Evolutionary conservation across 2,888 invertebrate genomes (phyloP), one percentile per base, ranked within the genome.

Genomic region (Clunio marinus): DNA sequence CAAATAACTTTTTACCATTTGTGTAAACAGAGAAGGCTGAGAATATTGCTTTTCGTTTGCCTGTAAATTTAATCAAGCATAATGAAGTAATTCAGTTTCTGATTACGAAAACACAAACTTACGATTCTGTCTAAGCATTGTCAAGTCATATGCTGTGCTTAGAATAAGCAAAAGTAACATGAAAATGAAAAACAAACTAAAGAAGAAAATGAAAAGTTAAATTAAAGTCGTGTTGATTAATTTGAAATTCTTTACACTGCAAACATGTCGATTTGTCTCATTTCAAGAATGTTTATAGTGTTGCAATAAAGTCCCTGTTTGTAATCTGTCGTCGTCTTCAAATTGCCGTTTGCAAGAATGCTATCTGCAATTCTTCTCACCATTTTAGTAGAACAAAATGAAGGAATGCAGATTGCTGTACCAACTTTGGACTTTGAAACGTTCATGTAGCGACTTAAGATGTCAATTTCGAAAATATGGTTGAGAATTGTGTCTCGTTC

Each of bases 81-180:
- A 51, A 17, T 17, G 20, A 51, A 51, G 20, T 17, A 51, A 41
- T 32, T n/a, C 10, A 41, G 2, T 41, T 41, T 15, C 10, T n/a
- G 15, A 41, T 2, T 41, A n/a, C 10, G 32, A 10, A 45, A 13
- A 7, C 7, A 45, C 7, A 45, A 57, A 4, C 57, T 57, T 15
- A 57, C 57, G 25, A 27, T 57, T 57, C 3, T 57, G 5, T 3
- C 5, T 27, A 25, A 24, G 57, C 57, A 57, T 27, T 8, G 4
- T 27, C 27, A 57, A 13, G 27, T 57, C 57, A 20, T 57, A 57
- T 4, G 57, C 57, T 27, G 57, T 57, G 57, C 57, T 57, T n/a
- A 57, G 13, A 25, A 27, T 13, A 2, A 57, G 15, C 27, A 57
- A 13, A 13, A 57, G 4, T 4, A 57, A 22, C 57, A 57, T 25